A percentile compares a stretch with the other conserved stretches of the same genome.
Evolutionary conservation across 2,113 vertebrate species (phyloP).

Genomic region (Zosterops pallidus): DNA sequence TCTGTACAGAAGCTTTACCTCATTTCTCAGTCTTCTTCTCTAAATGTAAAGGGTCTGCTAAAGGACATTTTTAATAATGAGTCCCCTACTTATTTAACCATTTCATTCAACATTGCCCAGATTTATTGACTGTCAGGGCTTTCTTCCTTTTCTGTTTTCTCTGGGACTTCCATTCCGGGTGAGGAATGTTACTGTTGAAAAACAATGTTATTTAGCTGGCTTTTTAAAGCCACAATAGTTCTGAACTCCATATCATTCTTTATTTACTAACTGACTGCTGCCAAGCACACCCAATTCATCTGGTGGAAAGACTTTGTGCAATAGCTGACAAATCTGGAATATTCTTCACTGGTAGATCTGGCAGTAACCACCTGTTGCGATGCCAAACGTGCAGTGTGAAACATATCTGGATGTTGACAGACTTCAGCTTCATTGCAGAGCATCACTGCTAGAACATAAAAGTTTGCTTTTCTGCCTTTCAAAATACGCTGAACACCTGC

Average conservation of each 20-base stretch:
- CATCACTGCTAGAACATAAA: conserved; percentile 46
- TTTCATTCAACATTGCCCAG: conserved; percentile 42
- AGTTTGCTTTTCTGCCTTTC: conserved; percentile 62
- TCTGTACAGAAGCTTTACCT: conserved; percentile 32
- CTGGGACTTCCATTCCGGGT: conserved; percentile 18
- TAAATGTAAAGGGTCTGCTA: conserved; percentile 36
- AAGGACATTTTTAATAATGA: conserved; percentile 48
- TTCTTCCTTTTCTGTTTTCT: conserved; percentile 40
- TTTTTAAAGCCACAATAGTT: conserved; percentile 50
- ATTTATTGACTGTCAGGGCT: conserved; percentile 52
- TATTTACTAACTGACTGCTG: conserved; percentile 52
- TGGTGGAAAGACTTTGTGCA: conserved; percentile 38
- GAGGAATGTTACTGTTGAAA: conserved; percentile 50
- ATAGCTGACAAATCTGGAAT: conserved; percentile 54
- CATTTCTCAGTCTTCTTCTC: conserved; percentile 22
- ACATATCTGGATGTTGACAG: conserved; percentile 63
- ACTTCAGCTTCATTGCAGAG: conserved; percentile 53
- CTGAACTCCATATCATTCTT: conserved; percentile 56
- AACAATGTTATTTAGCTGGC: conserved; percentile 46
- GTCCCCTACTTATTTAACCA: conserved; percentile 44
- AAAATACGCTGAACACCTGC: conserved; percentile 52
- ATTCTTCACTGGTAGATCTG: conserved; percentile 56
- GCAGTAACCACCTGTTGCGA: conserved; percentile 49
- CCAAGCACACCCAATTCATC: conserved; percentile 57
- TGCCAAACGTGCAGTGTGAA: conserved; percentile 63